These are phyloP conservation scores for Ondatra zibethicus DNA, from an alignment of 2,113 vertebrate species.

Conservation along the genomic window DNA sequence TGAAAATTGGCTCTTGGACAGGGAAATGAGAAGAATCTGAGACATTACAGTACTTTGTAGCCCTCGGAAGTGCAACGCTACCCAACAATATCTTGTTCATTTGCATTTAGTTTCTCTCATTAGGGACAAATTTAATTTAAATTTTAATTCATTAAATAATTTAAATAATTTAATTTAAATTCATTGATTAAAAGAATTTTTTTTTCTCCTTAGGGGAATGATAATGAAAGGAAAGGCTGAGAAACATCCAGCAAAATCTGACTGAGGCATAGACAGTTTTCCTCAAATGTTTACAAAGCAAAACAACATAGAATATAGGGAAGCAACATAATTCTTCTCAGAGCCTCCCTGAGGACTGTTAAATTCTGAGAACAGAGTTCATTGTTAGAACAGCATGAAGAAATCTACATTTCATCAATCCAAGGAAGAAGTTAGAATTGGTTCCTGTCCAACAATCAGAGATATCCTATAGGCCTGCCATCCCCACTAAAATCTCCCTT, in stretches of 20 bases:
- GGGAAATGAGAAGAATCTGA: background rate
- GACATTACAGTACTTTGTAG: background rate
- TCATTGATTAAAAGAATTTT: slow-evolving; percentile 65
- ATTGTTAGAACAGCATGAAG: slow-evolving; percentile 11
- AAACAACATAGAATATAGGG: background rate
- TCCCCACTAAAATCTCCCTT: background rate
- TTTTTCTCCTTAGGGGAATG: slow-evolving; percentile 22
- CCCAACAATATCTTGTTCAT: slow-evolving; percentile 32
- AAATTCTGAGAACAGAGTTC: background rate
- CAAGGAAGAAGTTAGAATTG: background rate
- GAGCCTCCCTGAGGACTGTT: background rate
- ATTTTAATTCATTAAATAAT: slow-evolving; percentile 77
- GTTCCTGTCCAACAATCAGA: slow-evolving; percentile 49
- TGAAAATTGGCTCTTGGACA: background rate
- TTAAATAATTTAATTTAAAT: slow-evolving; percentile 74
- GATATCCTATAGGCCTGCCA: background rate
- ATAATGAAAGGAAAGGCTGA: slow-evolving; percentile 3
- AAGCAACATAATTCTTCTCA: slow-evolving; percentile 19
- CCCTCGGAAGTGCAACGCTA: background rate
- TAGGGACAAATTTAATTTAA: slow-evolving; percentile 65
- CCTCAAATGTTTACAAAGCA: slow-evolving; percentile 40
- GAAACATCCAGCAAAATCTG: slow-evolving; percentile 47
- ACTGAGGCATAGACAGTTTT: background rate
- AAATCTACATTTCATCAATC: background rate
- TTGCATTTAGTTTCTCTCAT: slow-evolving; percentile 60